phyloP scores from a whole-genome alignment of 1,140 invertebrate species.

The Brachionus plicatilis region DNA sequence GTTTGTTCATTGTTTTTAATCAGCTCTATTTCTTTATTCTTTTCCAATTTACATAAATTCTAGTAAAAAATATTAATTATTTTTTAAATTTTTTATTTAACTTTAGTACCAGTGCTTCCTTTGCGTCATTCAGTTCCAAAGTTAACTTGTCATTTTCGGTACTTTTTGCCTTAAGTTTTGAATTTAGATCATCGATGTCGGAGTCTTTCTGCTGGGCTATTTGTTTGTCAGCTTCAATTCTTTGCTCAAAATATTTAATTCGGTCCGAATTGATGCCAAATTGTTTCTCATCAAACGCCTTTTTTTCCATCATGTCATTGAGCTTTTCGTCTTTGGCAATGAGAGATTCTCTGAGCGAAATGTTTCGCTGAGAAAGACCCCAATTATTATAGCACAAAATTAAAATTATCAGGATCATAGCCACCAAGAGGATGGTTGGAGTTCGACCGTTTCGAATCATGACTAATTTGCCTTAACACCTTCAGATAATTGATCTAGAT shows the following conservation, averaged over 20 bases:
- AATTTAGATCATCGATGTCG: conserved; percentile 2
- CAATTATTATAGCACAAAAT: neutral
- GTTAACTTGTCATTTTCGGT: neutral
- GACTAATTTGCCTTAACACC: neutral
- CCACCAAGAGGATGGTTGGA: neutral
- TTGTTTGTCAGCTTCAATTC: conserved; percentile 10
- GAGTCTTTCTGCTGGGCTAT: neutral
- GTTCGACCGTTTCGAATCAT: conserved; percentile 27
- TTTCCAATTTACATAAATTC: conserved; percentile 10
- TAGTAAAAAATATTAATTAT: neutral
- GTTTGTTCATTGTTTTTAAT: neutral
- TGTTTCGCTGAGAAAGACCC: neutral
- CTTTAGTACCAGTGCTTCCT: neutral
- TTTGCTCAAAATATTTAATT: conserved; percentile 21
- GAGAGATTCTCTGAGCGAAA: neutral
- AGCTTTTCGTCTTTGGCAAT: conserved; percentile 18
- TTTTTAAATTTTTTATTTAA: neutral
- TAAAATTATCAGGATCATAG: neutral
- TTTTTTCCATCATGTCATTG: conserved; percentile 21
- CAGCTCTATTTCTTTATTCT: neutral
- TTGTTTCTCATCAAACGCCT: conserved; percentile 17
- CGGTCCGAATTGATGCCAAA: neutral
- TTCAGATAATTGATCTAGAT: neutral
- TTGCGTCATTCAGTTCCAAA: neutral
- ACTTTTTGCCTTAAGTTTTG: neutral